Evolutionary conservation across 2,797 vertebrate species (phyloP), one percentile per base, ranked within the genome.

Genomic region (Podarcis siculus): DNA sequence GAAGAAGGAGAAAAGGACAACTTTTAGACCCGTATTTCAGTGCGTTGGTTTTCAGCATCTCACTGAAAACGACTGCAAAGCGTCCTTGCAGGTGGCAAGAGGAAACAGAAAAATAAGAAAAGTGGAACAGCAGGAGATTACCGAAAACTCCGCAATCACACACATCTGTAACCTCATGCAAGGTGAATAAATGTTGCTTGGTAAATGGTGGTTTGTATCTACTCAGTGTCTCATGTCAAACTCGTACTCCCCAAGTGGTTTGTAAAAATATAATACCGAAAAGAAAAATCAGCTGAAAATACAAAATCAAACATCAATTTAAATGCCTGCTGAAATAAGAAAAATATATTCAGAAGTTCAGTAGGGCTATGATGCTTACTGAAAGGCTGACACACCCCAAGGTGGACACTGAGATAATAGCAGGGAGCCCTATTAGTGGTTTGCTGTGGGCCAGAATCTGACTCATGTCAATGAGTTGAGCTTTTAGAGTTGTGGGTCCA

Each of bases 21-120:
- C 64, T 64, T 61, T 81, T n/a, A 91, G 39, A 66, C 32, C 35
- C 67, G 87, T 75, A 86, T 49, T 85, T 82, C 61, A 76, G 66
- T 75, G 89, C 67, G 76, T 88, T 93, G 78, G 23, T 93, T 92
- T 85, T 82, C 37, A 87, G 90, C 80, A 95, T 89, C 21, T 19
- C 35, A 55, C 19, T 39, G 13, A 49, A 89, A 58, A 39, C 8
- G 32, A 76, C 45, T 61, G 15, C 19, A 75, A 55, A 67, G 4
- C 30, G 19, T 45, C 17, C 55, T 79, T 81, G 21, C 32, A 84
- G 21, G 5, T 12, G 23, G 58, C 9, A 27, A 81, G 0, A 2
- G 32, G 49, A 79, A 45, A 1, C 30, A 27, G 35, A 84, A 79
- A 9, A 64, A 21, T 39, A 39, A 37, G 69, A 49, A 66, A 64